Evolutionary conservation across 2,797 vertebrate genomes (phyloP).

Genomic region (Neopelma chrysocephalum): DNA sequence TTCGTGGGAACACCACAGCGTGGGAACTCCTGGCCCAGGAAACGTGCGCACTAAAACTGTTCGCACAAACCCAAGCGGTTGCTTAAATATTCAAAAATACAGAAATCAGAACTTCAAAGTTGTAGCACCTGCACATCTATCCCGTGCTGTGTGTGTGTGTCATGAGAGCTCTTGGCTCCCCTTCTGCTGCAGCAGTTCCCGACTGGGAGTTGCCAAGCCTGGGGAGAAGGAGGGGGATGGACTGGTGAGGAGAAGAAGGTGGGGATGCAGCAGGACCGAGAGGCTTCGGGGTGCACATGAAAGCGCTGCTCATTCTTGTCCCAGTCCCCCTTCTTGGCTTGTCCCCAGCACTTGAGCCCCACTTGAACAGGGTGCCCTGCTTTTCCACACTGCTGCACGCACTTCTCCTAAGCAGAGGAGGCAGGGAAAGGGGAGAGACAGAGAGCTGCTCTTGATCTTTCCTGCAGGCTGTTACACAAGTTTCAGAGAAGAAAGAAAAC

Average conservation of each 20-base stretch:
- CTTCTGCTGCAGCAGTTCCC: not conserved
- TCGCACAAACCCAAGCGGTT: not conserved
- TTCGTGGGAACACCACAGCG: conserved; percentile 7
- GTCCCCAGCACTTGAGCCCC: not conserved
- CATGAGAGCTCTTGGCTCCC: not conserved
- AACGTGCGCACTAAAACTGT: not conserved
- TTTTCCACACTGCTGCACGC: fast-evolving
- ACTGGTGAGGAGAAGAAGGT: not conserved
- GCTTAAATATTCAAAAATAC: conserved; percentile 28
- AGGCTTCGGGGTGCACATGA: fast-evolving
- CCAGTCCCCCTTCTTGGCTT: not conserved
- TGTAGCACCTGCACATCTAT: not conserved
- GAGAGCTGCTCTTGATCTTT: not conserved
- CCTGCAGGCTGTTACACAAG: not conserved
- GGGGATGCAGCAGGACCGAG: fast-evolving
- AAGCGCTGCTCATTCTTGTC: not conserved
- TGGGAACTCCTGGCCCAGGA: conserved; percentile 37
- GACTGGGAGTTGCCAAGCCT: not conserved
- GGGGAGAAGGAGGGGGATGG: not conserved
- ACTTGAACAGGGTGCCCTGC: not conserved
- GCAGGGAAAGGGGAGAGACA: not conserved
- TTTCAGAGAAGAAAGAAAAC: not conserved
- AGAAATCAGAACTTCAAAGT: conserved; percentile 25
- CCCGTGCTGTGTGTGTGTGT: not conserved
- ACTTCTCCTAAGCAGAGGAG: not conserved